Evolutionary conservation across 2,113 vertebrate species (phyloP), one percentile per base, ranked within the genome.

Genomic region (Actenoides lindsayi): DNA sequence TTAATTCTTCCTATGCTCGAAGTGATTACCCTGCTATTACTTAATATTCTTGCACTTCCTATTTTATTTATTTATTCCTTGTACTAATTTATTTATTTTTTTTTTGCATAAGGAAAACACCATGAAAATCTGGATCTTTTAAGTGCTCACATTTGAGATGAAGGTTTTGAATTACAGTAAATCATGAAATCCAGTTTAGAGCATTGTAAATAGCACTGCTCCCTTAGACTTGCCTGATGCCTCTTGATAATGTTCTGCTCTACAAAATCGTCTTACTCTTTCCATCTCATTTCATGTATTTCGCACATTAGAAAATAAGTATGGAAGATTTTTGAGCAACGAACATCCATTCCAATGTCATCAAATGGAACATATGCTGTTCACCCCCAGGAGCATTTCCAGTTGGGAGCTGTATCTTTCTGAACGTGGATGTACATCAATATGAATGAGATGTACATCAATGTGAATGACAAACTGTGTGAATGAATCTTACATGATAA

Each of bases 41-140:
- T 96, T 96, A 81, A 79, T 89, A 90, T 93, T 96, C 79, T 89
- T 97, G 51, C 33, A 80, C 46, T 80, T 76, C 31, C 60, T 93
- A 86, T 95, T 94, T 94, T 95, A 46, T 87, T 93, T 93, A 67
- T 94, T 96, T 96, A 91, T 95, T 97, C 91, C 48, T 96, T 90
- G 71, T 18, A 42, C 4, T 15, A 56, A 80, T 60, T 51, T 13
- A 25, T 48, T 48, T 48, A 37, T 48, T 48, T 48, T 51, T 51
- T 25, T 81, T 71, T 94, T 87, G 41, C 21, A 74, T 94, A 77
- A 96, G 65, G 77, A 82, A 96, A 96, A 78, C 64, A 83, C 51
- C 37, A 48, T 4, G 19, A 73, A 96, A 87, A 70, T 91, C 42
- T 88, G 73, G 30, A 83, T 63, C 35, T 92, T 95, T 64, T 91